These are phyloP conservation scores for Wiebesia pumilae DNA, from an alignment of 1,140 invertebrate species.

Conservation along the genomic window DNA sequence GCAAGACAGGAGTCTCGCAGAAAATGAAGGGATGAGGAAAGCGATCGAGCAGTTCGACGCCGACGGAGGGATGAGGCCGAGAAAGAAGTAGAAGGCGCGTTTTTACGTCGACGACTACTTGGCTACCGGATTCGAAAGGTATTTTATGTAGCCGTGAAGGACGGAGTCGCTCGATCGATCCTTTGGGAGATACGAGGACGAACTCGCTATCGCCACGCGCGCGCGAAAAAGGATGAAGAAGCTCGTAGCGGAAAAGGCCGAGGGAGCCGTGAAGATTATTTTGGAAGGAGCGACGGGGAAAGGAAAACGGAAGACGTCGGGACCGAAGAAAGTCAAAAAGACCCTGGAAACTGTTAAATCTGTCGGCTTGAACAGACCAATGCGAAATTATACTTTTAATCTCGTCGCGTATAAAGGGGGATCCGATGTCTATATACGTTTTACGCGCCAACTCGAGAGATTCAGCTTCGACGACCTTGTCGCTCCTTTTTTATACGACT, in stretches of 20 bases:
- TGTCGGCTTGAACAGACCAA: conserved; percentile 51
- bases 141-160: conserved; percentile 10
- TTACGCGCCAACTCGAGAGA: background rate
- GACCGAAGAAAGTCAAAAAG: conserved; percentile 15
- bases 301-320: conserved; percentile 10
- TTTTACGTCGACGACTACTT: conserved; percentile 24
- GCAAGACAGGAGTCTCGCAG: no score
- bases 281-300: conserved; percentile 39
- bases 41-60: background rate
- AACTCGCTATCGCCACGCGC: conserved; percentile 36
- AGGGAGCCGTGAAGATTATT: conserved; percentile 48
- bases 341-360: conserved; percentile 61
- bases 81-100: conserved; percentile 54
- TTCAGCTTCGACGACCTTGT: background rate
- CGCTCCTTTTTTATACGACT: background rate
- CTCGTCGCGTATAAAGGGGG: conserved; percentile 45
- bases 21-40: no score
- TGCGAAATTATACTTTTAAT: conserved; percentile 64
- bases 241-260: conserved; percentile 30
- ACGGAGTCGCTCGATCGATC: conserved; percentile 56
- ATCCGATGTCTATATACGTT: conserved; percentile 1
- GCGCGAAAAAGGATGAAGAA: conserved; percentile 36
- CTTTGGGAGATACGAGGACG: conserved; percentile 55
- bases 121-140: conserved; percentile 23
- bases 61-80: background rate